Percentiles rank a stretch among this genome's conserved stretches.
Conservation (phyloP, 2,888 invertebrate species). For the Platynereis dumerilii region DNA sequence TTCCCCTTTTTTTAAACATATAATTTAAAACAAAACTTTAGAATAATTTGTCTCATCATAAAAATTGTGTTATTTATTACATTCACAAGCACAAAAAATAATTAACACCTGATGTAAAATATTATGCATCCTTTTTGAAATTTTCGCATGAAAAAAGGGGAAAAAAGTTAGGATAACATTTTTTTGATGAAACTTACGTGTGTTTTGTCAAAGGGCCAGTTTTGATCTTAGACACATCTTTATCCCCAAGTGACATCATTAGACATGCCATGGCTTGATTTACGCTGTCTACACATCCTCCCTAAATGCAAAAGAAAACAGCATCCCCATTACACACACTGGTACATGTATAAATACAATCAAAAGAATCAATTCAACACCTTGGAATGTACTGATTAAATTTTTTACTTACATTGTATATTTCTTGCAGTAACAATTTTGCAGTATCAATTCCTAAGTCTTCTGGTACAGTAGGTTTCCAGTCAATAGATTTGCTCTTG, state of each 20-base stretch:
- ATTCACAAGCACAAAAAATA: no score
- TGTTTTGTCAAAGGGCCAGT: slow-evolving; percentile 72
- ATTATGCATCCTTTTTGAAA: no score
- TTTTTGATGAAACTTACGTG: no score
- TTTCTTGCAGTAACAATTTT: slow-evolving; percentile 83
- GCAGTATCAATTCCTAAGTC: slow-evolving; percentile 88
- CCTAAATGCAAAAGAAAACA: slow-evolving; percentile 64
- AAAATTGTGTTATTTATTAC: no score
- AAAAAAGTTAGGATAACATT: no score
- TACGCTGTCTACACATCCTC: slow-evolving; percentile 87
- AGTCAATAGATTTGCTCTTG: slow-evolving; percentile 62
- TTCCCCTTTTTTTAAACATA: no score
- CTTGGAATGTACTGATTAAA: not conserved
- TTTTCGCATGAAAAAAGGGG: no score
- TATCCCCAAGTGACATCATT: slow-evolving; percentile 94
- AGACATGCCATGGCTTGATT: slow-evolving; percentile 86
- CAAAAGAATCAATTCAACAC: no score
- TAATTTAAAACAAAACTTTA: no score
- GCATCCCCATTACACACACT: not conserved
- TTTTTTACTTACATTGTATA: slow-evolving; percentile 68
- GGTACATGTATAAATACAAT: not conserved
- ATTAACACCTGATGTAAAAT: no score
- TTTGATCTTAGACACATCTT: slow-evolving; percentile 86
- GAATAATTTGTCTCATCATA: no score
- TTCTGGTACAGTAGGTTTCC: slow-evolving; percentile 79